phyloP scores from a whole-genome alignment of 2,888 invertebrate species.

The Theristus sp. region DNA sequence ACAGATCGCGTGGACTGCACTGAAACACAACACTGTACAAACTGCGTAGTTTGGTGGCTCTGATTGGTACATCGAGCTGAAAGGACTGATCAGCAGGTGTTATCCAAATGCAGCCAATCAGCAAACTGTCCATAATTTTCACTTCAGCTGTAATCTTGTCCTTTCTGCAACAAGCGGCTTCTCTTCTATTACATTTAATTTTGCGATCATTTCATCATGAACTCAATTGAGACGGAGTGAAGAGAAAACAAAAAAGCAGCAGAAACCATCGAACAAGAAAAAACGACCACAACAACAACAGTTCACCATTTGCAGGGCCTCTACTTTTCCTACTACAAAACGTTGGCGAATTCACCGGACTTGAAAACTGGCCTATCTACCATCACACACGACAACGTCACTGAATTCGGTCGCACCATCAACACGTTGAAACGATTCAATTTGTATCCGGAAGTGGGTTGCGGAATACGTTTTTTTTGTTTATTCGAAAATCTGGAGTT shows the following conservation, averaged over 20 bases:
- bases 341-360: constrained; percentile 48
- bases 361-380: constrained; percentile 44
- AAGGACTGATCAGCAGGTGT: no score
- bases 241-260: neutral
- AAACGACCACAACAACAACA: neutral
- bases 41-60: no score
- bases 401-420: constrained; percentile 60
- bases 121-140: no score
- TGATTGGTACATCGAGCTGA: no score
- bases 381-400: constrained; percentile 49
- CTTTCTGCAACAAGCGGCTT: no score
- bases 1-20: no score
- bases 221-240: no score
- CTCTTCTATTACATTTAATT: no score
- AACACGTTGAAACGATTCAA: constrained; percentile 64
- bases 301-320: constrained; percentile 42
- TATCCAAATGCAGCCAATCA: no score
- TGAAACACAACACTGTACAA: no score
- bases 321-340: constrained; percentile 72
- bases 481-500: neutral
- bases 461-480: neutral
- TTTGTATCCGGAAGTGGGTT: constrained; percentile 56
- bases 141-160: no score
- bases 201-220: no score
- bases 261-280: neutral